Percentiles rank a stretch among this genome's conserved stretches.
These are phyloP conservation scores for Pterobdella sp. DNA, from an alignment of 2,888 invertebrate species.

Conservation along the genomic window DNA sequence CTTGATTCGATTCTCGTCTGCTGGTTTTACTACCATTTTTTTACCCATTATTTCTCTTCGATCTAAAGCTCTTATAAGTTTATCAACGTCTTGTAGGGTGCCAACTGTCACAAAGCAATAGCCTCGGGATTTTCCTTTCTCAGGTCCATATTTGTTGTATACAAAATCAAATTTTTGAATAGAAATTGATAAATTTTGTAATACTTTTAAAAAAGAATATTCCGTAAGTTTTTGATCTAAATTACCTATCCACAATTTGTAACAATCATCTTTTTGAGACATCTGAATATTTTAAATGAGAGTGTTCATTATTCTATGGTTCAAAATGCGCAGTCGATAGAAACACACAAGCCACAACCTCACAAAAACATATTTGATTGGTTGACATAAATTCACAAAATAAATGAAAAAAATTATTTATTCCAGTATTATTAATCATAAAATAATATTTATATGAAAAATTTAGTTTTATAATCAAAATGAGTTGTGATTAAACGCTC, in stretches of 20 bases:
- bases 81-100: constrained; percentile 44
- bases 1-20: constrained; percentile 9
- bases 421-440: too few species aligned
- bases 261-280: too few species aligned
- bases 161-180: constrained; percentile 92
- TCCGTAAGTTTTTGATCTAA: constrained; percentile 81
- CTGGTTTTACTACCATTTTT: constrained; percentile 12
- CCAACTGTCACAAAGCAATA: constrained; percentile 82
- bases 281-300: too few species aligned
- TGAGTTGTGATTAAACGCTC: too few species aligned
- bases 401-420: too few species aligned
- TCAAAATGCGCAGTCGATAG: too few species aligned
- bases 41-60: constrained; percentile 36
- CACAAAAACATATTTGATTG: too few species aligned
- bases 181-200: constrained; percentile 77
- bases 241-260: constrained; percentile 78
- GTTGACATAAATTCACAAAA: too few species aligned
- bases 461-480: too few species aligned
- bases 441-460: too few species aligned
- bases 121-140: constrained; percentile 78
- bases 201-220: constrained; percentile 92
- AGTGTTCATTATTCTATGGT: too few species aligned
- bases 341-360: too few species aligned
- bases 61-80: constrained; percentile 42
- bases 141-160: constrained; percentile 81